A percentile compares a stretch with the other conserved stretches of the same genome.
Evolutionary conservation across 1,140 invertebrate genomes (phyloP).

Genomic region (Telenomus remus): DNA sequence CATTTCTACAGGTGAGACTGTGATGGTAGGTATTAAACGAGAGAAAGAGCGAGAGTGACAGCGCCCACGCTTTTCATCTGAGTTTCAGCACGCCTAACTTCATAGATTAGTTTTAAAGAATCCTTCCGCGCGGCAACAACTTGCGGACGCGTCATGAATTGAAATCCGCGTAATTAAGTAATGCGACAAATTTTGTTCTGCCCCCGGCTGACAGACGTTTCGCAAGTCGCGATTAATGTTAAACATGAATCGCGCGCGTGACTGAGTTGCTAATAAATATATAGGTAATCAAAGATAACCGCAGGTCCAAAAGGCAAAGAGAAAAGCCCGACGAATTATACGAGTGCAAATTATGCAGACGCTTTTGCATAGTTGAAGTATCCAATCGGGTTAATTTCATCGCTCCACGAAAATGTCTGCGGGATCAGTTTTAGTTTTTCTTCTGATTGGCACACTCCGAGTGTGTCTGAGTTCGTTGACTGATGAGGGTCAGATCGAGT

Average conservation of each 20-base stretch:
- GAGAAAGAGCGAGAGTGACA: constrained; percentile 63
- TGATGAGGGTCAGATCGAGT: constrained; percentile 28
- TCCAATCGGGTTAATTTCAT: constrained; percentile 26
- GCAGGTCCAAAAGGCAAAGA: constrained; percentile 29
- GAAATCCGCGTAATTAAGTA: constrained; percentile 40
- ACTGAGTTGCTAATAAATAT: constrained; percentile 37
- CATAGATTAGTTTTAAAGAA: constrained; percentile 64
- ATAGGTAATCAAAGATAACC: constrained; percentile 33
- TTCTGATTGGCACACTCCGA: constrained; percentile 36
- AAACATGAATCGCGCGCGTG: constrained; percentile 39
- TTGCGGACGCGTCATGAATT: constrained; percentile 32
- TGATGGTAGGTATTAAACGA: constrained; percentile 1
- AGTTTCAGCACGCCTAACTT: constrained; percentile 48
- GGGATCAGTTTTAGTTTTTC: constrained; percentile 42
- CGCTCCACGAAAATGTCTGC: constrained; percentile 35
- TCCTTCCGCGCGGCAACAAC: constrained; percentile 61
- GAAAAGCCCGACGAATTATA: constrained; percentile 42
- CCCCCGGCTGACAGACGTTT: constrained; percentile 28
- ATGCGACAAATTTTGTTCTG: constrained; percentile 27
- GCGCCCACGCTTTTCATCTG: constrained; percentile 60
- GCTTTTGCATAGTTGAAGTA: constrained; percentile 34
- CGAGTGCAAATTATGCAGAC: constrained; percentile 48
- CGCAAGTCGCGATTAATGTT: constrained; percentile 33
- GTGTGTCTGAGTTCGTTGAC: constrained; percentile 37
- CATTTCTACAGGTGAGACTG: constrained; percentile 46